These are phyloP conservation scores for Pentalonia nigronervosa DNA, from an alignment of 1,140 invertebrate genomes.

Conservation along the genomic window DNA sequence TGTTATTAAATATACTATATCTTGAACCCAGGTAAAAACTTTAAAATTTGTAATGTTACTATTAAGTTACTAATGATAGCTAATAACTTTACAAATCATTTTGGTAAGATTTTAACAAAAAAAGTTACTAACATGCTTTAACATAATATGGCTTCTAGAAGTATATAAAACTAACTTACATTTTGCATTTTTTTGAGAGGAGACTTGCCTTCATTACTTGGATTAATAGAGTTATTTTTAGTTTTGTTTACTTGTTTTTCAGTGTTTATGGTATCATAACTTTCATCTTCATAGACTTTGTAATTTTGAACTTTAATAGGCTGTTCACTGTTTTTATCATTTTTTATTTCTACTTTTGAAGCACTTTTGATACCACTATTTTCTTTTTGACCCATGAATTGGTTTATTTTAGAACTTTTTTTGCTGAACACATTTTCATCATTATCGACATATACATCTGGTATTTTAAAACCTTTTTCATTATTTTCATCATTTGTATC, in stretches of 20 bases:
- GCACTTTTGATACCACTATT: background rate
- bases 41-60: background rate
- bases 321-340: background rate
- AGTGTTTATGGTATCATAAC: background rate
- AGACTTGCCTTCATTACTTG: background rate
- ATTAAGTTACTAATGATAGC: too few species aligned
- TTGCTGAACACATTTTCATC: background rate
- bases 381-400: background rate
- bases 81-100: background rate
- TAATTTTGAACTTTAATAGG: background rate
- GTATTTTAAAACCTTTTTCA: background rate
- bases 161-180: background rate
- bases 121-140: background rate
- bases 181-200: background rate
- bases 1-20: background rate
- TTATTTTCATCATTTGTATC: constrained; percentile 13
- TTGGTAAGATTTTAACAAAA: background rate
- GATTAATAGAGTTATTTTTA: background rate
- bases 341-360: background rate
- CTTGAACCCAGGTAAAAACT: background rate
- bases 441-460: constrained; percentile 21
- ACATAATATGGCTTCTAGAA: background rate
- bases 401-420: background rate
- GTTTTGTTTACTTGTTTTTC: background rate
- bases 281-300: background rate